Conservation (phyloP, 2,113 vertebrate genomes). For the Acanthochromis polyacanthus region DNA sequence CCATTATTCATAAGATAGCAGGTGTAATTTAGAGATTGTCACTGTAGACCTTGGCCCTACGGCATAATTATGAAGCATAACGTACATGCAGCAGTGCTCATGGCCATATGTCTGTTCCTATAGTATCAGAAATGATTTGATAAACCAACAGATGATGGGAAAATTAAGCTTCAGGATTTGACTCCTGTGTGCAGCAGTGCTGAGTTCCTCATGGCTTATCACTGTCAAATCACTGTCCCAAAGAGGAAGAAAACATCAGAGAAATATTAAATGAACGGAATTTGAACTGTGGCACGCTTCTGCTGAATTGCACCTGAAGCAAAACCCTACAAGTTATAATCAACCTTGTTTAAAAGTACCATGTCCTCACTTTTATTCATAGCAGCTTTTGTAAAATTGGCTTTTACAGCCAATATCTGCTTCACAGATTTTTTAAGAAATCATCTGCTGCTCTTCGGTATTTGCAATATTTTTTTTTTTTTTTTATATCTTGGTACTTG, state of each 20-base stretch:
- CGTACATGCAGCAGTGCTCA: too few species aligned
- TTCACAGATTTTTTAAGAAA: constrained; percentile 9
- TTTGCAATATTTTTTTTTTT: constrained; percentile 12
- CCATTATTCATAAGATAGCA: too few species aligned
- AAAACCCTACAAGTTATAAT: neutral
- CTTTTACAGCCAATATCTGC: neutral
- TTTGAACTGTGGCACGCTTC: neutral
- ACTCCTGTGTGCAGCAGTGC: neutral
- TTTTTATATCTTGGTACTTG: neutral
- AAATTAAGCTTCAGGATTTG: constrained; percentile 10
- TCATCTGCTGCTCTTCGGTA: neutral
- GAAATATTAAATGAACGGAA: constrained; percentile 2
- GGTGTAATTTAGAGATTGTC: too few species aligned
- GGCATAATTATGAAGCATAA: too few species aligned
- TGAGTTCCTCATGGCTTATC: neutral
- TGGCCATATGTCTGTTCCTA: too few species aligned
- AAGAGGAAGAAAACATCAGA: neutral
- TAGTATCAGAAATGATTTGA: too few species aligned
- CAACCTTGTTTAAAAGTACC: neutral
- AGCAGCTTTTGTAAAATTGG: neutral
- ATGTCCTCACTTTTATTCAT: neutral
- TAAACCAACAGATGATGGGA: neutral
- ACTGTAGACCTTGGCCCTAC: too few species aligned
- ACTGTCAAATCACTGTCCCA: too few species aligned
- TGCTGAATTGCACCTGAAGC: neutral